Evolutionary conservation across 2,888 invertebrate species (phyloP).

Genomic region (Aelia acuminata): DNA sequence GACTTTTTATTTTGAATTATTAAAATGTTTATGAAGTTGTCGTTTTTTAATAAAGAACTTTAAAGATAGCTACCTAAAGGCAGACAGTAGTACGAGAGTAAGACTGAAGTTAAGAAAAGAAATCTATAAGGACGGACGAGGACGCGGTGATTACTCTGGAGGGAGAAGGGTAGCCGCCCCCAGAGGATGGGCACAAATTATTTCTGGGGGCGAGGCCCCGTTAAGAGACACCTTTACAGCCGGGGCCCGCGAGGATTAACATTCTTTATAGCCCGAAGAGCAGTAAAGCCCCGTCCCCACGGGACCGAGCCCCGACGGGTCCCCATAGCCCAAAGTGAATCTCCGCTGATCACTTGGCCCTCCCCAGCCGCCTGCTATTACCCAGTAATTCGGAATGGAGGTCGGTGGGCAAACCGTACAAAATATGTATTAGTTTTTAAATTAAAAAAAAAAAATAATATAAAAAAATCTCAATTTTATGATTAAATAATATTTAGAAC

Average conservation of each 20-base stretch:
- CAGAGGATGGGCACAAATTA: conserved; percentile 43
- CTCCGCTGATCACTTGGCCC: background rate
- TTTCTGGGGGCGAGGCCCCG: conserved; percentile 15
- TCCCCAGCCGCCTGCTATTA: background rate
- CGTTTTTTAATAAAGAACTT: too few relatives aligned
- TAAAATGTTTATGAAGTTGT: too few relatives aligned
- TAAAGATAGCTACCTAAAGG: too few relatives aligned
- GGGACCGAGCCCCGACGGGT: background rate
- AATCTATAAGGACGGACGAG: background rate
- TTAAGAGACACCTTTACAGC: conserved; percentile 59
- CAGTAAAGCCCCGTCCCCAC: conserved; percentile 49
- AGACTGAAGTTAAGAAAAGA: background rate
- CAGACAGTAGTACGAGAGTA: too few relatives aligned
- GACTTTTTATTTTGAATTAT: too few relatives aligned
- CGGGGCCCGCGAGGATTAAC: conserved; percentile 47
- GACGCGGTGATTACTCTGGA: background rate
- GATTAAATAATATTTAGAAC: too few relatives aligned
- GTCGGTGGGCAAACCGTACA: background rate
- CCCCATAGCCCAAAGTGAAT: conserved; percentile 15
- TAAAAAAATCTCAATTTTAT: too few relatives aligned
- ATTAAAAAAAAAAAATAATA: too few relatives aligned
- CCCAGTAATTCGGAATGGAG: background rate
- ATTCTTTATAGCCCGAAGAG: conserved; percentile 33
- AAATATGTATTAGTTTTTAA: background rate
- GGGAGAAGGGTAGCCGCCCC: conserved; percentile 1